Conservation (phyloP, 2,888 invertebrate genomes). For the Helicoverpa assulta region DNA sequence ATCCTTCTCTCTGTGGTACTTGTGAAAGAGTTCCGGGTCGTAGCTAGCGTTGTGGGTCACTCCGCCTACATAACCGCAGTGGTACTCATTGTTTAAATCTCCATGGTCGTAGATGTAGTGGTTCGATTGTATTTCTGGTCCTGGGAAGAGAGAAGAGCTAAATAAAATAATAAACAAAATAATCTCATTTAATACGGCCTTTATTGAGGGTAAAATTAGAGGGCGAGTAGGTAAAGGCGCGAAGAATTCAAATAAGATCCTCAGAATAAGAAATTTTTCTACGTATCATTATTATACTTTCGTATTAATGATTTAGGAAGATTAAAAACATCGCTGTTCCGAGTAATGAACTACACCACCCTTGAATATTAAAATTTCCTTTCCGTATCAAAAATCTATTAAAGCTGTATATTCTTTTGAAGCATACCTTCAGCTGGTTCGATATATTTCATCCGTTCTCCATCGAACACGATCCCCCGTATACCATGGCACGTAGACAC, state of each 20-base stretch:
- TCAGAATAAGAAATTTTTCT: too few species aligned
- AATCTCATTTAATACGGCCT: too few species aligned
- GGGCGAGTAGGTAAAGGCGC: too few species aligned
- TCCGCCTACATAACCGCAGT: slow-evolving; percentile 90
- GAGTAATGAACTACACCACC: too few species aligned
- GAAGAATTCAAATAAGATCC: too few species aligned
- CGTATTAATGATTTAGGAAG: too few species aligned
- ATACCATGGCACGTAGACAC: slow-evolving; percentile 95
- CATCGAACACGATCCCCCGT: slow-evolving; percentile 95
- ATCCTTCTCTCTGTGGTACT: slow-evolving; percentile 77
- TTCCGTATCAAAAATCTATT: background rate
- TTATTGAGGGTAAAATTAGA: too few species aligned
- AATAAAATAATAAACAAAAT: too few species aligned
- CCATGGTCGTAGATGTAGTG: slow-evolving; percentile 93
- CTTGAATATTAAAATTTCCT: too few species aligned
- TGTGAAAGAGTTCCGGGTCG: slow-evolving; percentile 77
- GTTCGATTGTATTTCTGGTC: slow-evolving; percentile 82
- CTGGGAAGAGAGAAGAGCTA: slow-evolving; percentile 66
- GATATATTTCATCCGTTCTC: slow-evolving; percentile 93
- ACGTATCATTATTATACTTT: too few species aligned
- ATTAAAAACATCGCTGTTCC: too few species aligned
- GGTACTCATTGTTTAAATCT: slow-evolving; percentile 89
- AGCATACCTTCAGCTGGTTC: slow-evolving; percentile 79
- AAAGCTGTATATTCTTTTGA: too few species aligned
- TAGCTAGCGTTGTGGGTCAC: slow-evolving; percentile 91